Base-by-base conservation (phyloP, 2,797 vertebrate species). In the Rhynchonycteris naso region DNA sequence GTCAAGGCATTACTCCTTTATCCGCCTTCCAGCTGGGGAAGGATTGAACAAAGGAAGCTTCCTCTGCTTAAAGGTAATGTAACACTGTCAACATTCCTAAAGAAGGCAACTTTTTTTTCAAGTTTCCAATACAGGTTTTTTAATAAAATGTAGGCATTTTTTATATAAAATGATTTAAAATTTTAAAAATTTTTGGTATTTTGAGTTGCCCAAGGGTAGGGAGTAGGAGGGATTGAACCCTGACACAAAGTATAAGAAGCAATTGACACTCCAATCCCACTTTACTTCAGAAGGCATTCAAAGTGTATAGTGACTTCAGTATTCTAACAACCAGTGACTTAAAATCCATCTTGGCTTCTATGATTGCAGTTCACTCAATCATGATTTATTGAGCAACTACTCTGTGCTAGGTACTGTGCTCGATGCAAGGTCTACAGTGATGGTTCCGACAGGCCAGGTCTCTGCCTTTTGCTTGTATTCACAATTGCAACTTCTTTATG, bases 81-180 rank as follows among this genome's bases (percentile, higher is more conserved):
- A 90, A 85, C 78, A 78, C 30, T 80, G 11, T 43, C 47, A 65
- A 75, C n/a, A 50, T 92, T 66, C 24, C 26, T 66, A 58, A 92
- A 66, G 43, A 63, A 90, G 30, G 7, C 8, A 52, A 33, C 1
- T 59, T 91, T 65, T 91, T 65, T 54, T 33, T 12, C 38, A 66
- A 7, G 7, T 90, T 93, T 90, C 58, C 15, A 87, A 35, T 5
- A 43, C 10, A 74, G 28, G 4, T 92, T 24, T 24, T 84, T 54
- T 28, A 50, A 63, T 52, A 80, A 83, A 81, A 93, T 69, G 8
- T 18, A 91, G 24, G 19, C 14, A 47, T 86, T 92, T 90, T 90
- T 16, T 78, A 59, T 50, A 75, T n/a, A 76, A 59, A 88, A 58
- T 76, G 15, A 58, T 52, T 74, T 74, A 58, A 43, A 43, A 43